Evolutionary conservation across 2,888 invertebrate genomes (phyloP), one percentile per base, ranked within the genome.

Genomic region (Tubulanus polymorphus): DNA sequence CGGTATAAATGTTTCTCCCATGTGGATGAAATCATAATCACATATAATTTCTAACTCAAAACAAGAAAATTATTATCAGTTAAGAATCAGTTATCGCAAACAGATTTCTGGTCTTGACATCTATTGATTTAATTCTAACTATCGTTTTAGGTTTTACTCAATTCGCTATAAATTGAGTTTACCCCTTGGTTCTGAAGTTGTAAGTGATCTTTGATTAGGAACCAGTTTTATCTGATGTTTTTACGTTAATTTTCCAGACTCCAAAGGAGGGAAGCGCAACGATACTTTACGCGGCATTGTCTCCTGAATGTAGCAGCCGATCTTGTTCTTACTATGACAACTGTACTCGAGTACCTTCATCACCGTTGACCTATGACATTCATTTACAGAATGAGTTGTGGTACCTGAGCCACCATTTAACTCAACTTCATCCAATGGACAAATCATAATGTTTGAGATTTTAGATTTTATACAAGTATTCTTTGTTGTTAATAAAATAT

Each of bases 301-400:
- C 69, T 20, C 59, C 63, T 25, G 62, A 63, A 37, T 37, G 68
- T 2, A 67, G 69, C 54, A 62, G 66, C 50, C 54, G 57, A 25
- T 59, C 59, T 57, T 66, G 66, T 10, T 32, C 59, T 61, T 70
- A 70, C 60, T 66, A 62, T 65, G 66, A 67, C 55, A 70, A 69
- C 57, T 64, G 63, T 54, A 18, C 37, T 15, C 37, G 53, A 29
- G 25, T 45, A 3, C 41, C 46, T 29, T 60, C 70, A 26, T 54
- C 63, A 27, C 32, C 48, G 3, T 12, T 61, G 15, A 56, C 68
- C 8, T 63, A 66, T 41, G 56, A 63, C 50, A 53, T 55, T 53
- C 49, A 60, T 3, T 53, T 65, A 41, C 68, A 68, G 50, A 56
- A 59, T 12, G 30, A 60, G 30, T 45, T 68, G 12, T 62, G 60